Evolutionary conservation across 2,113 vertebrate species (phyloP), one percentile per base, ranked within the genome.

Genomic region (human (Homo sapiens)): DNA sequence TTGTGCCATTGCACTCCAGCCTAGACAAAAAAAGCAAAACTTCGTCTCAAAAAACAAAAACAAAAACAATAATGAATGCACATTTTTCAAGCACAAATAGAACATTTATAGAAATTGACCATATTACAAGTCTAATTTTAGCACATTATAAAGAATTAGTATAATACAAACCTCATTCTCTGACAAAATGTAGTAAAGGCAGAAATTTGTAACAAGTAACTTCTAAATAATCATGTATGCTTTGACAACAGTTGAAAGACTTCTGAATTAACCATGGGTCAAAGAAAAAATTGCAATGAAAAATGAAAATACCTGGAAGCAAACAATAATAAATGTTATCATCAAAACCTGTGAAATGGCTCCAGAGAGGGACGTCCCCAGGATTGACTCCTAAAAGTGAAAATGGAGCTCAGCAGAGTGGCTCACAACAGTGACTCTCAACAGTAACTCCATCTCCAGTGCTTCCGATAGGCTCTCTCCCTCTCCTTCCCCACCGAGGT

Each of bases 401-500:
- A 16, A 30, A 20, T 9, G 12, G 27, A 64, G 61, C 61, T 6
- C 61, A 64, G 27, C 30, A 30, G 61, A 6, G 27, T 32, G 61
- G 61, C 61, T 64, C 61, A 64, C 61, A 32, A 17, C 32, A 0
- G 30, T 1, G 59, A 10, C 18, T 45, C 82, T 70, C 40, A 4
- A 13, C 14, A 3, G 32, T 3, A 50, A 27, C 20, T 48, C 57
- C 17, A 4, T 20, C 23, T 43, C 70, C 3, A 2, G 79, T 2
- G 16, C 10, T 45, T 50, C 55, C 3, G 18, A 23, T 0, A 8
- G 0, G 25, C 18, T 20, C 43, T 0, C 35, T 8, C 40, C 73
- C n/a, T 38, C 43, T 8, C 27, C 3, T 4, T 20, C 55, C 0
- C 23, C 57, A 5, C 17, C 8, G 4, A 0, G 1, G 45, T 38